A percentile compares a stretch with the other conserved stretches of the same genome.
phyloP scores from a whole-genome alignment of 2,113 vertebrate genomes.

The Psammodynastes pulverulentus region DNA sequence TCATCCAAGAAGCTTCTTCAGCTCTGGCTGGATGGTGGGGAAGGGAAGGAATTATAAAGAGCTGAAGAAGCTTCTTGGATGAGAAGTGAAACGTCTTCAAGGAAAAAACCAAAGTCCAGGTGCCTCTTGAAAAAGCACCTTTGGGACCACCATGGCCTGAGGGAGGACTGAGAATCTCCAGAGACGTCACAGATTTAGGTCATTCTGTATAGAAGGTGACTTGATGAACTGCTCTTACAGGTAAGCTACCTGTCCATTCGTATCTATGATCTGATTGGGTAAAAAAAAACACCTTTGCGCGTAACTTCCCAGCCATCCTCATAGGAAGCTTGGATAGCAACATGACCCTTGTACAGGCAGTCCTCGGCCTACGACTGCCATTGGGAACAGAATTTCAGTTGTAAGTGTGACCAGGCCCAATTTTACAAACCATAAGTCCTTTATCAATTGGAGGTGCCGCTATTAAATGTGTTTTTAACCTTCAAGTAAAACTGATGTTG shows the following conservation, averaged over 20 bases:
- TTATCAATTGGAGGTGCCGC: background rate
- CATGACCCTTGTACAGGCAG: background rate
- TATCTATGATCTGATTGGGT: background rate
- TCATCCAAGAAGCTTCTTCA: too few species aligned
- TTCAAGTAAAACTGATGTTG: background rate
- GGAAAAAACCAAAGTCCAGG: too few species aligned
- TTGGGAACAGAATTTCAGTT: background rate
- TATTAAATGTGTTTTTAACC: background rate
- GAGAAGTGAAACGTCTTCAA: too few species aligned
- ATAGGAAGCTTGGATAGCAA: background rate
- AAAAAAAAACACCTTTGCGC: background rate
- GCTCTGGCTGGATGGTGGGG: too few species aligned
- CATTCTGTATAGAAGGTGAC: background rate
- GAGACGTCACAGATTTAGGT: background rate
- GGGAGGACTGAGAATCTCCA: too few species aligned
- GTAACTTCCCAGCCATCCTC: background rate
- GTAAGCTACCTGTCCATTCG: background rate
- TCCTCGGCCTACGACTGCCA: background rate
- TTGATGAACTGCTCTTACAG: background rate
- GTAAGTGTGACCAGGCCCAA: background rate
- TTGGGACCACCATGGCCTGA: too few species aligned
- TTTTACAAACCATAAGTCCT: background rate
- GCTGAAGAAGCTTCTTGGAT: too few species aligned
- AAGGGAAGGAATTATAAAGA: too few species aligned
- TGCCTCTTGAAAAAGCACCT: too few species aligned